These are phyloP conservation scores for Lepidotrigona ventralis DNA, from an alignment of 1,140 invertebrate genomes.

Conservation along the genomic window DNA sequence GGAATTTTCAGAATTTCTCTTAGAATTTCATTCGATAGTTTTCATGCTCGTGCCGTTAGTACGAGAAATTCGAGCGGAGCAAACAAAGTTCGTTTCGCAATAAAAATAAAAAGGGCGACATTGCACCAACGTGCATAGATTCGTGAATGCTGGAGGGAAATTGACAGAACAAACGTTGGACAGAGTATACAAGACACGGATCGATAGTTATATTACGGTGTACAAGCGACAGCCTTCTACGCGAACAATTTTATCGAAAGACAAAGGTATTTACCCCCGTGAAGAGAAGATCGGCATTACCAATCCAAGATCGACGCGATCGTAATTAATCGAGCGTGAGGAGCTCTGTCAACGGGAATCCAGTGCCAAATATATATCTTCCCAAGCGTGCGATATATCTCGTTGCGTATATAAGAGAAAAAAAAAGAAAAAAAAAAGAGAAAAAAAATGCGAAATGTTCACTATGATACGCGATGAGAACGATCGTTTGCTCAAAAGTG, in stretches of 20 bases:
- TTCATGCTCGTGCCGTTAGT: not conserved
- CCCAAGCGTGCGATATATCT: slow-evolving; percentile 56
- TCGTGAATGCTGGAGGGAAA: too few species aligned
- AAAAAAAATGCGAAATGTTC: slow-evolving; percentile 45
- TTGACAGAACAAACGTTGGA: too few species aligned
- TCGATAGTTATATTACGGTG: too few species aligned
- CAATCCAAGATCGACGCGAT: not conserved
- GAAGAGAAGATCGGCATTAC: not conserved
- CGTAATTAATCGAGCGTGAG: slow-evolving; percentile 23
- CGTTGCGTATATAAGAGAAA: slow-evolving; percentile 8
- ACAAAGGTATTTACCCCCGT: not conserved
- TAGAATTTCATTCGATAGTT: not conserved
- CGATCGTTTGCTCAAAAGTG: slow-evolving; percentile 72
- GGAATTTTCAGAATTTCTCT: not conserved
- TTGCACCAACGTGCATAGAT: too few species aligned
- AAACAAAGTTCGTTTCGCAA: too few species aligned
- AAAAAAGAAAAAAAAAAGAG: not conserved
- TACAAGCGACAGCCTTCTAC: not conserved
- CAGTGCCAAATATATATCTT: slow-evolving; percentile 69
- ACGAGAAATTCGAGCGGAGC: too few species aligned
- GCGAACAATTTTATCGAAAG: not conserved
- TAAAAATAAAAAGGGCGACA: too few species aligned
- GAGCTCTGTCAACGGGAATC: slow-evolving; percentile 46
- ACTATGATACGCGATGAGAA: slow-evolving; percentile 49
- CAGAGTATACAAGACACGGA: too few species aligned